phyloP scores from a whole-genome alignment of 2,113 vertebrate species.

The Cnemophilus loriae region DNA sequence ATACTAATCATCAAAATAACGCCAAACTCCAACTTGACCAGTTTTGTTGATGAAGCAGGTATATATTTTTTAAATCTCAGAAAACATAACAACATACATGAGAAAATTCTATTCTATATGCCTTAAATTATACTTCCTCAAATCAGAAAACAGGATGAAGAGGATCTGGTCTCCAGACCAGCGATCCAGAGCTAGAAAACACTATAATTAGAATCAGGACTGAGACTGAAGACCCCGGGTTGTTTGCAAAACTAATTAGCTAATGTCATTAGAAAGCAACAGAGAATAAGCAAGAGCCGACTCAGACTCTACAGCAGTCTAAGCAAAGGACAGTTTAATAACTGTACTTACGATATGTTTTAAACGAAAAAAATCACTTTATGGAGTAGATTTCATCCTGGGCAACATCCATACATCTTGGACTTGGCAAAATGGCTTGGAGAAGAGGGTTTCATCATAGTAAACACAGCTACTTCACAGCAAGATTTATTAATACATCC shows the following conservation, averaged over 20 bases:
- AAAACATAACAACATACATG: not conserved
- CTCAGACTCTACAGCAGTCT: slow-evolving; percentile 5
- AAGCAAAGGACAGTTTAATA: slow-evolving; percentile 29
- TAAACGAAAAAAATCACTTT: not conserved
- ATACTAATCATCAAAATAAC: not conserved
- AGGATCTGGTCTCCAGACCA: not conserved
- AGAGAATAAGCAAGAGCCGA: not conserved
- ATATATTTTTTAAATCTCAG: not conserved
- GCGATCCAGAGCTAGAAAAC: not conserved
- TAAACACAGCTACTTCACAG: slow-evolving; percentile 88
- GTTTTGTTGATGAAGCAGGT: not conserved
- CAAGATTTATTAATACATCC: slow-evolving; percentile 99
- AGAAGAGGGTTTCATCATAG: slow-evolving; percentile 25
- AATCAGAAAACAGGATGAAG: not conserved
- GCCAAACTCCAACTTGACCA: not conserved
- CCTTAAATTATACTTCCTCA: not conserved
- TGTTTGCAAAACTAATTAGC: slow-evolving; percentile 41
- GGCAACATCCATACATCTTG: not conserved
- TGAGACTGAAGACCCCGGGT: not conserved
- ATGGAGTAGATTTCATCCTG: not conserved
- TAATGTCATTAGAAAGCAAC: slow-evolving; percentile 39
- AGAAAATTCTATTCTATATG: not conserved
- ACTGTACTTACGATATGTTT: not conserved
- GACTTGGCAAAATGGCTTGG: not conserved
- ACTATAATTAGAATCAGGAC: not conserved